These are phyloP conservation scores for Ibidorhyncha struthersii DNA, from an alignment of 2,113 vertebrate species.

Conservation along the genomic window DNA sequence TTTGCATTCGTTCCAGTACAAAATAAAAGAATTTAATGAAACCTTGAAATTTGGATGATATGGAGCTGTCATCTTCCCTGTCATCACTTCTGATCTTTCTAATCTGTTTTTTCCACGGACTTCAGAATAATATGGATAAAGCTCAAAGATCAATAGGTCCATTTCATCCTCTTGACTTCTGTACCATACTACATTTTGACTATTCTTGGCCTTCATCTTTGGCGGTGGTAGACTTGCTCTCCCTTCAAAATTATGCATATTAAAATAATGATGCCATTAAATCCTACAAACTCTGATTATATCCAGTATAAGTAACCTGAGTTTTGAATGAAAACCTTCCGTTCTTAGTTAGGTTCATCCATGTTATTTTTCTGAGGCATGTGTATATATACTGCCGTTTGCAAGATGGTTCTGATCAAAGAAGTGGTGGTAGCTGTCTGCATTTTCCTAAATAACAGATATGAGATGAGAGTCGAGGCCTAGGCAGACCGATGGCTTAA, in stretches of 20 bases:
- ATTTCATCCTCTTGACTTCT: background rate
- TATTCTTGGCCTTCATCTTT: background rate
- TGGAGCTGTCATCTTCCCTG: background rate
- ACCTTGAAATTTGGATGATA: background rate
- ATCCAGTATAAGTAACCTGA: background rate
- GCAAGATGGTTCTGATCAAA: background rate
- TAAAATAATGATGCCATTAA: background rate
- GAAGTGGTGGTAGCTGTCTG: background rate
- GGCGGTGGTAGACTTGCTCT: background rate
- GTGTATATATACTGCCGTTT: background rate
- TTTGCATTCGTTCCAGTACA: background rate
- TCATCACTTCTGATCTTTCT: background rate
- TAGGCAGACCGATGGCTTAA: background rate
- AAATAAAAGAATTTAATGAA: background rate
- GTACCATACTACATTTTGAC: background rate
- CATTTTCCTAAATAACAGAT: background rate
- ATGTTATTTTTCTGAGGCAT: background rate
- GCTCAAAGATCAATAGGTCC: background rate
- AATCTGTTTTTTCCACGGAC: background rate
- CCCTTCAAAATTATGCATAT: background rate
- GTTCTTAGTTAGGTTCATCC: background rate
- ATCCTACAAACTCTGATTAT: background rate
- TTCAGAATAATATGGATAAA: background rate
- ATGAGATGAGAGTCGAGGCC: background rate
- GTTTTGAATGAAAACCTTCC: background rate